Evolutionary conservation across 1,140 invertebrate genomes (phyloP).

Genomic region (Philopotamus ludificatus): DNA sequence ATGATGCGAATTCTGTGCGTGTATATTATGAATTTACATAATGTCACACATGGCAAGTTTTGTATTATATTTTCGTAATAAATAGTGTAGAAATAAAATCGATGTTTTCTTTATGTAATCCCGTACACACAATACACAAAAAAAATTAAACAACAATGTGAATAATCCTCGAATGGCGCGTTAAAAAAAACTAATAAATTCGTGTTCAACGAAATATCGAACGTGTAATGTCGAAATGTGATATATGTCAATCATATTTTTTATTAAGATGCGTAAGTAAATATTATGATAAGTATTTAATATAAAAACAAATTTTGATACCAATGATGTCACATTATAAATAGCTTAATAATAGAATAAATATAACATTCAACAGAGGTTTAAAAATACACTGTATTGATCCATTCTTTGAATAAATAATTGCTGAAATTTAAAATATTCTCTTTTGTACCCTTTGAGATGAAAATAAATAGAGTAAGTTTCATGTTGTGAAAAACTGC

Average conservation of each 20-base stretch:
- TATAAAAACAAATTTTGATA: too few relatives aligned
- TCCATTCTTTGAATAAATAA: too few relatives aligned
- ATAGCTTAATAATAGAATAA: too few relatives aligned
- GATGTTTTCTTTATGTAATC: neutral
- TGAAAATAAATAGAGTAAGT: too few relatives aligned
- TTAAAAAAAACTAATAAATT: neutral
- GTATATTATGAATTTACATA: conserved; percentile 21
- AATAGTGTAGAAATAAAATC: conserved; percentile 40
- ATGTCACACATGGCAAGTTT: conserved; percentile 41
- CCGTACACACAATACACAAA: neutral
- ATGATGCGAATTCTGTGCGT: conserved; percentile 24
- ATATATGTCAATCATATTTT: neutral
- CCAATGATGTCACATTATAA: too few relatives aligned
- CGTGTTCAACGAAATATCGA: neutral
- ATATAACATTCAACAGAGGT: too few relatives aligned
- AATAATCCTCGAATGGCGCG: too few relatives aligned
- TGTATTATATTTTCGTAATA: conserved; percentile 43
- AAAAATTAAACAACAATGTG: neutral
- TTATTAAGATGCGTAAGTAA: neutral
- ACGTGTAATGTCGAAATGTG: neutral
- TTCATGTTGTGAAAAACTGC: too few relatives aligned
- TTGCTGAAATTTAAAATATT: too few relatives aligned
- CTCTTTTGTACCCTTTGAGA: too few relatives aligned
- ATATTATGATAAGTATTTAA: too few relatives aligned
- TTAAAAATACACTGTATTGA: too few relatives aligned